These are phyloP conservation scores for Excalfactoria chinensis DNA, from an alignment of 2,113 vertebrate species.

Conservation along the genomic window DNA sequence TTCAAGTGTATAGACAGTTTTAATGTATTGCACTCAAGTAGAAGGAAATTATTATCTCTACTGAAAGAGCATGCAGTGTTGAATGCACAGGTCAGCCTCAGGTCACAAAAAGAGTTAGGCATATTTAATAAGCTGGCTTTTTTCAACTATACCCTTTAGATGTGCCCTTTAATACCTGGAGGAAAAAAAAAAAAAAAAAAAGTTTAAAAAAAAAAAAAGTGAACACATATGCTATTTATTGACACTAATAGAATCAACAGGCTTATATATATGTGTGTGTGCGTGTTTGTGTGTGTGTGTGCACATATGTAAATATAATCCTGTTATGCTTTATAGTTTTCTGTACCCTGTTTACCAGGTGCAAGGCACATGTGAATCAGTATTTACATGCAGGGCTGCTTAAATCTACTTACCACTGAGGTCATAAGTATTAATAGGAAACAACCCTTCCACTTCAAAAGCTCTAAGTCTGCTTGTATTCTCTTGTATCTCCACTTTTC, in stretches of 20 bases:
- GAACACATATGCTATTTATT: background rate
- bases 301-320: background rate
- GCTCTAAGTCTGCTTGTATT: background rate
- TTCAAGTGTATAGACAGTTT: slow-evolving; percentile 48
- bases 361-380: background rate
- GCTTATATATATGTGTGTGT: too few relatives aligned
- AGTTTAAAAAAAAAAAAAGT: too few relatives aligned
- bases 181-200: background rate
- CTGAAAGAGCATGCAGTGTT: slow-evolving; percentile 17
- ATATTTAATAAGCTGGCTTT: background rate
- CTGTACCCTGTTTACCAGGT: background rate
- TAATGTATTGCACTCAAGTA: slow-evolving; percentile 43
- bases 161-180: background rate
- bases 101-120: slow-evolving; percentile 6
- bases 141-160: background rate
- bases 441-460: background rate
- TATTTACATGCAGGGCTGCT: background rate
- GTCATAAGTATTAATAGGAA: background rate
- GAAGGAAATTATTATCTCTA: slow-evolving; percentile 39
- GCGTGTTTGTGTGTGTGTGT: too few relatives aligned
- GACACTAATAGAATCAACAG: background rate
- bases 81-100: background rate
- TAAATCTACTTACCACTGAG: background rate
- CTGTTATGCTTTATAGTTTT: background rate
- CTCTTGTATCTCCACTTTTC: background rate